These are phyloP conservation scores for Esox lucius DNA, from an alignment of 2,797 vertebrate genomes.

Conservation along the genomic window DNA sequence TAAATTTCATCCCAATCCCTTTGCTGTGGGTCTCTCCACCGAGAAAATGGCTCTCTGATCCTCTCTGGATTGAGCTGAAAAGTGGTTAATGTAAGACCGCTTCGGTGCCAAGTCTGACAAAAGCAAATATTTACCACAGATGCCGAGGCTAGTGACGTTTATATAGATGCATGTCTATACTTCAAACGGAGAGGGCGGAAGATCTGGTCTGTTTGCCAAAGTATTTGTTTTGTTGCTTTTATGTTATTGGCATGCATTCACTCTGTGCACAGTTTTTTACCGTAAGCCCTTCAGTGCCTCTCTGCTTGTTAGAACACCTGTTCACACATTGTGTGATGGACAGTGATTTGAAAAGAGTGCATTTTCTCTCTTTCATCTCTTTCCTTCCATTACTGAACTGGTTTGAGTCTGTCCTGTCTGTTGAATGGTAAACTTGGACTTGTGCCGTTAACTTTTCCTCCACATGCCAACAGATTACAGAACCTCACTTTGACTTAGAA, in stretches of 20 bases:
- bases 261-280: slow-evolving; percentile 54
- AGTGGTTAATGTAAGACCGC: slow-evolving; percentile 19
- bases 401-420: slow-evolving; percentile 66
- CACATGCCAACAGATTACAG: slow-evolving; percentile 30
- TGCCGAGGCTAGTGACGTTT: slow-evolving; percentile 48
- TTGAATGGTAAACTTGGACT: slow-evolving; percentile 58
- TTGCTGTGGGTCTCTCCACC: not conserved
- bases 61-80: slow-evolving; percentile 20
- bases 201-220: slow-evolving; percentile 42
- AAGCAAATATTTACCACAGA: slow-evolving; percentile 65
- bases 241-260: slow-evolving; percentile 65
- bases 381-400: slow-evolving; percentile 72
- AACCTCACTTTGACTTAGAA: not conserved
- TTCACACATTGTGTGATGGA: slow-evolving; percentile 72
- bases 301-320: slow-evolving; percentile 82
- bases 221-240: slow-evolving; percentile 72
- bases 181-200: slow-evolving; percentile 31
- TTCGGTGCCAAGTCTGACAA: slow-evolving; percentile 51
- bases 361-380: slow-evolving; percentile 69
- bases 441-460: slow-evolving; percentile 28
- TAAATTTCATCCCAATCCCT: not conserved
- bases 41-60: slow-evolving; percentile 14
- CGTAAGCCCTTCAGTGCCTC: slow-evolving; percentile 59
- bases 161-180: slow-evolving; percentile 42
- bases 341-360: slow-evolving; percentile 71